These are phyloP conservation scores for Axis porcinus DNA, from an alignment of 2,113 vertebrate genomes.

Conservation along the genomic window DNA sequence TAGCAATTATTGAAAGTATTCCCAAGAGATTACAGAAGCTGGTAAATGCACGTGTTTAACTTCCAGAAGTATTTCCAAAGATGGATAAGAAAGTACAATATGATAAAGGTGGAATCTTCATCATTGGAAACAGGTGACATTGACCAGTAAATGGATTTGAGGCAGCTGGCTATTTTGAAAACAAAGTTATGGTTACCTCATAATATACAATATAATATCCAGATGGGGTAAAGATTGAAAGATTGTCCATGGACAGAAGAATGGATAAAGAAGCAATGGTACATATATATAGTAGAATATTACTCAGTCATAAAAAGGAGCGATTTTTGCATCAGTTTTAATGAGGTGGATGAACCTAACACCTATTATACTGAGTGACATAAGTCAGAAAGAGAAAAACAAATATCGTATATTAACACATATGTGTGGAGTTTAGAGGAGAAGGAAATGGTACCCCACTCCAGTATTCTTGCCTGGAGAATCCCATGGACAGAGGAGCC, in stretches of 20 bases:
- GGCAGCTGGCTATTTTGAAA: neutral
- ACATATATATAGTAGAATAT: neutral
- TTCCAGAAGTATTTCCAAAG: neutral
- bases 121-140: accelerated
- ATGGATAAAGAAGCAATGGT: neutral
- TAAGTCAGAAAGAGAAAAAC: neutral
- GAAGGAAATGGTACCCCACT: neutral
- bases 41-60: neutral
- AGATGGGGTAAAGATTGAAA: neutral
- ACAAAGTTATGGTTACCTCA: neutral
- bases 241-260: neutral
- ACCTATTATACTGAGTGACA: accelerated
- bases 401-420: neutral
- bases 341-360: neutral
- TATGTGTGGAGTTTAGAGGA: neutral
- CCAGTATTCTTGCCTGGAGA: neutral
- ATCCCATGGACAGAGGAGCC: neutral
- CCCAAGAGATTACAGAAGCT: neutral
- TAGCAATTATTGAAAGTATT: neutral
- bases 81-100: too few species aligned
- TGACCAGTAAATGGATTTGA: neutral
- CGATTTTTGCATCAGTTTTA: accelerated
- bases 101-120: too few species aligned
- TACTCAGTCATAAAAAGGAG: neutral
- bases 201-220: neutral